These are phyloP conservation scores for Graptemys geographica DNA, from an alignment of 2,797 vertebrate species.

Conservation along the genomic window DNA sequence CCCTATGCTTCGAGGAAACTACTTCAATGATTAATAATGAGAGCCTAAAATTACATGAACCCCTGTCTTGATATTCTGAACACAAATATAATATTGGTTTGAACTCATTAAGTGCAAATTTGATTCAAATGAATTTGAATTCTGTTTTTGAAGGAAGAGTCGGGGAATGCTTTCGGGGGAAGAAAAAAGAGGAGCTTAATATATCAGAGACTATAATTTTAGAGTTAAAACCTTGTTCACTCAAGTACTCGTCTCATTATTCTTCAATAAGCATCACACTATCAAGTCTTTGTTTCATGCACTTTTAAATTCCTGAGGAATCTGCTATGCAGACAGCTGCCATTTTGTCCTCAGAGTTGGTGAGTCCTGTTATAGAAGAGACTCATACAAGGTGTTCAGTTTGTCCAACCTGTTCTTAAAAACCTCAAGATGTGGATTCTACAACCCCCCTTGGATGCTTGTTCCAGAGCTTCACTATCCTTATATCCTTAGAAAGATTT, in stretches of 20 bases:
- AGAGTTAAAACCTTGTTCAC: neutral
- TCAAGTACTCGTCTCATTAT: neutral
- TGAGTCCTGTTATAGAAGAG: neutral
- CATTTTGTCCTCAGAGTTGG: neutral
- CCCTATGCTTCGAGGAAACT: conserved; percentile 64
- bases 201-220: neutral
- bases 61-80: conserved; percentile 38
- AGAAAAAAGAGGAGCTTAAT: neutral
- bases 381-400: neutral
- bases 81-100: conserved; percentile 52
- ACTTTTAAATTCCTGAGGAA: neutral
- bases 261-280: neutral
- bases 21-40: conserved; percentile 63
- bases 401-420: no score
- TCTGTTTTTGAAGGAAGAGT: conserved; percentile 29
- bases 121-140: conserved; percentile 23
- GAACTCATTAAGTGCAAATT: conserved; percentile 15
- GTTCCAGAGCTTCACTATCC: no score
- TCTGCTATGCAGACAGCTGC: neutral
- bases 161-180: neutral
- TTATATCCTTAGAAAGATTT: no score
- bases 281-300: neutral
- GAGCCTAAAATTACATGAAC: conserved; percentile 46
- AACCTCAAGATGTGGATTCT: no score
- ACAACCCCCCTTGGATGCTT: no score